Evolutionary conservation across 2,113 vertebrate genomes (phyloP).

Genomic region (Semicossyphus pulcher): DNA sequence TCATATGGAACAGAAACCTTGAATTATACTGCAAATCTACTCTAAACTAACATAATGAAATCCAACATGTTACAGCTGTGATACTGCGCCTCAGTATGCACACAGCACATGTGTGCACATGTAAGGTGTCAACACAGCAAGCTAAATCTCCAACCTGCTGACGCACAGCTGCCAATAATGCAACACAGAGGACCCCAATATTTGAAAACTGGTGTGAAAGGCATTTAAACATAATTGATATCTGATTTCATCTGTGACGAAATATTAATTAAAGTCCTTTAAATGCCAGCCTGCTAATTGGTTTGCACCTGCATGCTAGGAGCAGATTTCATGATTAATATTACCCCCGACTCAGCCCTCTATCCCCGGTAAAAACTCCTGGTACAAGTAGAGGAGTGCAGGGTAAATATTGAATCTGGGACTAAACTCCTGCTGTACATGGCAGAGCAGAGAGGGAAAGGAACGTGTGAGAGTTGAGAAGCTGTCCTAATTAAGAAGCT

Average conservation of each 20-base stretch:
- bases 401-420: conserved; percentile 99
- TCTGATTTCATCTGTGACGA: conserved; percentile 90
- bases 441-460: conserved; percentile 77
- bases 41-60: background rate
- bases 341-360: conserved; percentile 82
- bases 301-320: conserved; percentile 95
- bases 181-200: conserved; percentile 46
- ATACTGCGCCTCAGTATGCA: background rate
- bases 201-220: conserved; percentile 89
- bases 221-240: conserved; percentile 92
- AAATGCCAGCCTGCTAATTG: conserved; percentile 99
- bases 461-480: conserved; percentile 83
- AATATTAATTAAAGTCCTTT: conserved; percentile 97
- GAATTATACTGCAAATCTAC: background rate
- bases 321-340: conserved; percentile 89
- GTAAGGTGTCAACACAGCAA: conserved; percentile 43
- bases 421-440: conserved; percentile 93
- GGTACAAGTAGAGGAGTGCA: conserved; percentile 95
- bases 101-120: conserved; percentile 16
- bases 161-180: conserved; percentile 53
- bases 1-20: background rate
- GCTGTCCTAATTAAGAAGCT: conserved; percentile 97
- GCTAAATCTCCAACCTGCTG: conserved; percentile 19
- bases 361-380: conserved; percentile 89
- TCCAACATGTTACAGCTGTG: conserved; percentile 11